Evolutionary conservation across 2,797 vertebrate genomes (phyloP).

Genomic region (Sebastes aleutianus): DNA sequence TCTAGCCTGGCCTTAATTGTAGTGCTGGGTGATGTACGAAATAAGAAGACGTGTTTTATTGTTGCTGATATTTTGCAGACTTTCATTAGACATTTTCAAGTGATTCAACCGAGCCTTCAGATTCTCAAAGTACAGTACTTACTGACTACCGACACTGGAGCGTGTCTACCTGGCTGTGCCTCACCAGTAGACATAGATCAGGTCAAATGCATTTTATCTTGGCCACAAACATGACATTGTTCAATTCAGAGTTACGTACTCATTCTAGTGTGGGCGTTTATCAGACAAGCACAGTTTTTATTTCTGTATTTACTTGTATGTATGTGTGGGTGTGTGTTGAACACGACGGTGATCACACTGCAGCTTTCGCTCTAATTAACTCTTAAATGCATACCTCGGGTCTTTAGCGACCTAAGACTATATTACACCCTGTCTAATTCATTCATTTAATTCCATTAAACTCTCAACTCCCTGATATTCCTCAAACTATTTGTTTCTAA

Average conservation of each 20-base stretch:
- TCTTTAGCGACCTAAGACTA: background rate
- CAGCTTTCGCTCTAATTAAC: background rate
- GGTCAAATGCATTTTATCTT: background rate
- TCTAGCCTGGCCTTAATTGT: no score
- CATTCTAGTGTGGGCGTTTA: background rate
- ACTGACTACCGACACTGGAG: background rate
- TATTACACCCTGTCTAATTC: background rate
- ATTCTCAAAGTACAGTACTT: background rate
- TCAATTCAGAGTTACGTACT: background rate
- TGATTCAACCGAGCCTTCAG: background rate
- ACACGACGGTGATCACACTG: background rate
- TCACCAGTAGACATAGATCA: background rate
- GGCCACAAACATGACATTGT: background rate
- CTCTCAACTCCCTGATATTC: background rate
- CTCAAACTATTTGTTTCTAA: background rate
- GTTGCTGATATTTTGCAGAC: background rate
- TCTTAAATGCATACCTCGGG: background rate
- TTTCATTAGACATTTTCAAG: background rate
- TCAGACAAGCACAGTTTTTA: background rate
- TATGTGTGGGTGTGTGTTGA: background rate
- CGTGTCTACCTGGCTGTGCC: background rate
- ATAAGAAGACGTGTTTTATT: background rate
- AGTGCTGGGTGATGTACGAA: background rate
- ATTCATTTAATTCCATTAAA: background rate
- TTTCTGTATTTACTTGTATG: background rate